Conservation (phyloP, 2,888 invertebrate genomes). For the Polietes domitor region DNA sequence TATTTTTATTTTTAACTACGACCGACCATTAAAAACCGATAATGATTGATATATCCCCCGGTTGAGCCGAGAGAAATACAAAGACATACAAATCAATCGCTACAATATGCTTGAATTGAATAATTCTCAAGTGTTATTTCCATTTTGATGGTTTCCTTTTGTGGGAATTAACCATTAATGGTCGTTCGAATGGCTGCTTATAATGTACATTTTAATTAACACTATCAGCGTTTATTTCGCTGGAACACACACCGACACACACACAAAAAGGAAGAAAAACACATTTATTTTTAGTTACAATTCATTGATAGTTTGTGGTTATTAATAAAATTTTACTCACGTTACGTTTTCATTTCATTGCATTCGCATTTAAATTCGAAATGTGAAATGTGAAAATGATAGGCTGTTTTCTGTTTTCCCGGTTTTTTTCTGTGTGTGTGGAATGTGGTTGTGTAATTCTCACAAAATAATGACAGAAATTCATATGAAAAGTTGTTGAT, state of each 20-base stretch:
- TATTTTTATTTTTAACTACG: too few relatives aligned
- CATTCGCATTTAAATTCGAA: not conserved
- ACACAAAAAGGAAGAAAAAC: not conserved
- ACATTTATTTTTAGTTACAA: conserved; percentile 29
- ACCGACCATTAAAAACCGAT: too few relatives aligned
- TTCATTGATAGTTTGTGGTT: conserved; percentile 50
- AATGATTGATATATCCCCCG: too few relatives aligned
- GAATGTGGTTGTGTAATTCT: too few relatives aligned
- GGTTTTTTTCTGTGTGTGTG: too few relatives aligned
- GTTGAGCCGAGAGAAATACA: too few relatives aligned
- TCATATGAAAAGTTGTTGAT: too few relatives aligned
- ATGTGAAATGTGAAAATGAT: not conserved
- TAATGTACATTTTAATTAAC: conserved; percentile 11
- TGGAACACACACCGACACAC: not conserved
- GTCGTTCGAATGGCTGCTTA: too few relatives aligned
- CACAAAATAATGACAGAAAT: too few relatives aligned
- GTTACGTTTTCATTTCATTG: conserved; percentile 42
- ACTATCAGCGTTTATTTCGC: not conserved
- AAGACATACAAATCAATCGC: too few relatives aligned
- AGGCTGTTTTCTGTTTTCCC: not conserved
- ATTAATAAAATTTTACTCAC: conserved; percentile 62
- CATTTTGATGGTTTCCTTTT: not conserved
- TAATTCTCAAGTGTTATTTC: not conserved
- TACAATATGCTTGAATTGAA: too few relatives aligned
- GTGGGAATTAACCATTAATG: not conserved